Conservation (phyloP, 2,797 vertebrate species). For the Darevskia nairensis region DNA sequence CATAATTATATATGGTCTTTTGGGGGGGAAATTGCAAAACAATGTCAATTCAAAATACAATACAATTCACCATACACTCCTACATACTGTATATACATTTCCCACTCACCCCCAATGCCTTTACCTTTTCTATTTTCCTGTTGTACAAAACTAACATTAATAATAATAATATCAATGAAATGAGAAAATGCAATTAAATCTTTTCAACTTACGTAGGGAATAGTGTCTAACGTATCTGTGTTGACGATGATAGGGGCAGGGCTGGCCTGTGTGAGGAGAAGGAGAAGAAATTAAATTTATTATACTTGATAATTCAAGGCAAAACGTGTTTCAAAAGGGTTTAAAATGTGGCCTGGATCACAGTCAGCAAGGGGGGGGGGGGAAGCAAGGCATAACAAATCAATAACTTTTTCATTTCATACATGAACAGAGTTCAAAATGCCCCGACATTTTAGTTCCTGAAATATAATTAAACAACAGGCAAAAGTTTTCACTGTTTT, state of each 20-base stretch:
- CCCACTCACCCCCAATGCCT: no score
- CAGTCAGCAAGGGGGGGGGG: background rate
- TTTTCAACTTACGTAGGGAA: conserved; percentile 91
- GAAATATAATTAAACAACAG: no score
- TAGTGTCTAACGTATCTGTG: conserved; percentile 95
- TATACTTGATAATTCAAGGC: background rate
- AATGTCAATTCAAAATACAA: no score
- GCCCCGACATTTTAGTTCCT: background rate
- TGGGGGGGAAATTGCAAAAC: no score
- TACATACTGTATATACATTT: no score
- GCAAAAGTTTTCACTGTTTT: no score
- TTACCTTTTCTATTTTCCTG: no score
- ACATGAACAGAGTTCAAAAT: background rate
- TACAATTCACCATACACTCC: no score
- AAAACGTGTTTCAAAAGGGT: no score
- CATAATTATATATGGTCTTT: no score
- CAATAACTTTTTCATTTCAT: background rate
- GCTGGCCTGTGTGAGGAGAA: conserved; percentile 84
- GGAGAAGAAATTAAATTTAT: conserved; percentile 1
- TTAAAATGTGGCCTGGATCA: background rate
- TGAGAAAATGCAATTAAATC: conserved; percentile 29
- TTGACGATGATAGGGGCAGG: conserved; percentile 97
- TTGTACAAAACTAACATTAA: no score
- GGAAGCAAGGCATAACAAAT: background rate
- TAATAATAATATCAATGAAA: background rate